Base-by-base conservation (phyloP, 1,140 invertebrate species). In the Drosophila chauvacae region DNA sequence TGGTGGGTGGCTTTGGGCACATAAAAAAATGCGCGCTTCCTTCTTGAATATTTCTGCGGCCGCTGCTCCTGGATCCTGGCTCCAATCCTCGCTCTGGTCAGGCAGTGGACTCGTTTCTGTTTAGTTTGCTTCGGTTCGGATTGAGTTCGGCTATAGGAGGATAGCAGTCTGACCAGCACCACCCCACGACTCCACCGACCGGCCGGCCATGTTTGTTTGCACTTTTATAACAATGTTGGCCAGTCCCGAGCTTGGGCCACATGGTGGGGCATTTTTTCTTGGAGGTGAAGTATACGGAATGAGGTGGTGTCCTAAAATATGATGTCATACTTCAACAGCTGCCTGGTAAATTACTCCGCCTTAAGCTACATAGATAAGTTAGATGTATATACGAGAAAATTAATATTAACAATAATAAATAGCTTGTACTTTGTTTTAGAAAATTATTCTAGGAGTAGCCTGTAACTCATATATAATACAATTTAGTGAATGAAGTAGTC, bases 161-260 rank as follows among this genome's bases (percentile, higher is more conserved):
- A 30, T 37, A 37, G 35, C 11, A 64, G 20, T 61, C 28, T 42
- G 37, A 7, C 62, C 61, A 26, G 23, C 42, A 45, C 23, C 37
- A 23, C 45, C 61, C 37, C 50, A 14, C n/a, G 51, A 28, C 14
- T 37, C 59, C 59, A 28, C 45, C 16, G 58, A 20, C 23, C 58
- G 26, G 68, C 55, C 65, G 59, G 71, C 71, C 77, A 81, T 81
- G 78, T 85, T 86, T 86, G 79, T 76, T 90, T 90, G 85, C 78
- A 85, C 81, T 90, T 88, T 79, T 84, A 84, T 90, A 88, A 88
- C 84, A 88, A 84, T 88, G 84, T 90, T 77, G 68, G 72, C 69
- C 65, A 61, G 45, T 58, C 39, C 53, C 45, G 11, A 33, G 60
- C 45, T 56, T 48, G 47, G 64, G 51, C 64, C 64, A 58, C 30